Percentiles rank a stretch among this genome's conserved stretches.
Conservation (phyloP, 2,888 invertebrate species). For the Gymnocheta viridis region DNA sequence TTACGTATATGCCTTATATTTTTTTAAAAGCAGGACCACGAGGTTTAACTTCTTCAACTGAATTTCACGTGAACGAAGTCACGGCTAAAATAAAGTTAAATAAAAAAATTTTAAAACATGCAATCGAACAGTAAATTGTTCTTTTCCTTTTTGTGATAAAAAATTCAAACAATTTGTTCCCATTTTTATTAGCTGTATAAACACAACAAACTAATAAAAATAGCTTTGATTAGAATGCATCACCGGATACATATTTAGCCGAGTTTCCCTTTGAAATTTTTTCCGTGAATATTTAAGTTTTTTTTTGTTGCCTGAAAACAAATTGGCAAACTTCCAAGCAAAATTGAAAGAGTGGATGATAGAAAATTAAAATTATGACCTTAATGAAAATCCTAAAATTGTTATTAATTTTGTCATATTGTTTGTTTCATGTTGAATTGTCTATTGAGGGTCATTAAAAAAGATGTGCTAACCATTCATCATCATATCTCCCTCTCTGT, state of each 20-base stretch:
- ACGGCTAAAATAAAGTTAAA: too few relatives aligned
- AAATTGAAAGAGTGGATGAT: not conserved
- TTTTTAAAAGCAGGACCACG: too few relatives aligned
- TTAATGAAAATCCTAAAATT: conserved; percentile 17
- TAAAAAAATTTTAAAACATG: too few relatives aligned
- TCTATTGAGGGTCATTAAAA: not conserved
- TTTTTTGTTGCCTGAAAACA: not conserved
- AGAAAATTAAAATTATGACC: conserved; percentile 8
- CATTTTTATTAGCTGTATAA: conserved; percentile 6
- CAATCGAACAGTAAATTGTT: too few relatives aligned
- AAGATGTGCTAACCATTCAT: not conserved
- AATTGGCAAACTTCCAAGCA: conserved; percentile 38
- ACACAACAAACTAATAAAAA: conserved; percentile 6
- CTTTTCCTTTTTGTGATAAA: too few relatives aligned
- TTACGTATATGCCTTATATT: too few relatives aligned
- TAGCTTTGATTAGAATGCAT: conserved; percentile 3
- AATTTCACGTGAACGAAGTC: too few relatives aligned
- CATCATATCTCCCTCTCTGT: not conserved
- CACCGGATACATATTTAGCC: not conserved
- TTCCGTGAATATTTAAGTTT: conserved; percentile 5
- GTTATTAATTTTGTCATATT: conserved; percentile 16
- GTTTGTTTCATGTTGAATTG: not conserved
- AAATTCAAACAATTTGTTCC: conserved; percentile 6
- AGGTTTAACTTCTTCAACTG: too few relatives aligned
- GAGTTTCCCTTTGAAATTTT: conserved; percentile 7